Evolutionary conservation across 2,113 vertebrate genomes (phyloP).

Genomic region (cat (Felis catus)): F.catus_Fca126_mat1.0 CM031413.1:102016001-102016500

Average conservation of each 20-base stretch:
- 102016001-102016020: conserved; percentile 1
- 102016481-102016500: neutral
- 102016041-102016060: neutral
- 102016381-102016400: conserved; percentile 60
- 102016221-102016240: neutral
- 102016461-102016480: conserved; percentile 42
- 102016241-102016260: neutral
- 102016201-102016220: neutral
- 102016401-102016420: conserved; percentile 61
- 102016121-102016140: neutral
- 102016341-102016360: conserved; percentile 22
- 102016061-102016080: neutral
- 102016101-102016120: neutral
- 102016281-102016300: conserved; percentile 67
- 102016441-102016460: conserved; percentile 68
- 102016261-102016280: neutral
- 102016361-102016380: conserved; percentile 67
- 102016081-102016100: neutral
- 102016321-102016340: conserved; percentile 42
- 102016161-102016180: neutral
- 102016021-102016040: neutral
- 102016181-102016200: neutral
- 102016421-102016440: conserved; percentile 61
- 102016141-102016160: conserved; percentile 4
- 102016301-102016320: conserved; percentile 14